Percentiles rank a stretch among this genome's conserved stretches.
Evolutionary conservation across 2,888 invertebrate genomes (phyloP).

Genomic region (Boloria euphrosyne): DNA sequence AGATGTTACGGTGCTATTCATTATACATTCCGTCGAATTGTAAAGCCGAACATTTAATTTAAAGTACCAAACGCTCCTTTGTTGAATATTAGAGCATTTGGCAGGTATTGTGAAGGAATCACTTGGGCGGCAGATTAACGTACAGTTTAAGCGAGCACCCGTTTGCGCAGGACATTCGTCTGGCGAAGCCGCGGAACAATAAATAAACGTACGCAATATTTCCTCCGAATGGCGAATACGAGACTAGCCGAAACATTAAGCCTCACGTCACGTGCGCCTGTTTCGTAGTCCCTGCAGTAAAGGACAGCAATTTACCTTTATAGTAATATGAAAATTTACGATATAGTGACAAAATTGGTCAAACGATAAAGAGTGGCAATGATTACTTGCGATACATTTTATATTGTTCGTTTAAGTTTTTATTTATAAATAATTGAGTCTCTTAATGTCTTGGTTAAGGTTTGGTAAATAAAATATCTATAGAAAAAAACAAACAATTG

Average conservation of each 20-base stretch:
- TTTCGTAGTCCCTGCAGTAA: constrained; percentile 22
- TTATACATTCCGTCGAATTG: constrained; percentile 82
- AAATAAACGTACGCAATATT: constrained; percentile 65
- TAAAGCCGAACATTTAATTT: constrained; percentile 82
- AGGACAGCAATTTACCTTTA: constrained; percentile 20
- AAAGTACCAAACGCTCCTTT: constrained; percentile 77
- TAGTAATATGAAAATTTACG: constrained; percentile 12
- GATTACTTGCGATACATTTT: neutral
- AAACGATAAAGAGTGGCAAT: constrained; percentile 8
- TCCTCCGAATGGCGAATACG: constrained; percentile 44
- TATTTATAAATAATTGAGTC: too few species aligned
- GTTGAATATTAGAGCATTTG: constrained; percentile 71
- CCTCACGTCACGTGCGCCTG: constrained; percentile 47
- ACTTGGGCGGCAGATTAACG: constrained; percentile 65
- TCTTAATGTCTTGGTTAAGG: too few species aligned
- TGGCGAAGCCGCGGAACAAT: constrained; percentile 59
- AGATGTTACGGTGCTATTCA: constrained; percentile 83
- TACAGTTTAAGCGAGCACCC: constrained; percentile 54
- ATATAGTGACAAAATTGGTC: constrained; percentile 4
- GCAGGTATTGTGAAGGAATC: constrained; percentile 67
- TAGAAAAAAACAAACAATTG: too few species aligned
- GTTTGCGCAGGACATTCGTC: constrained; percentile 63
- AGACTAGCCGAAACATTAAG: constrained; percentile 46
- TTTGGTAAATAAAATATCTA: too few species aligned
- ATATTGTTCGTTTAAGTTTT: neutral